Evolutionary conservation across 2,888 invertebrate species (phyloP).

Genomic region (Pammene aurita): DNA sequence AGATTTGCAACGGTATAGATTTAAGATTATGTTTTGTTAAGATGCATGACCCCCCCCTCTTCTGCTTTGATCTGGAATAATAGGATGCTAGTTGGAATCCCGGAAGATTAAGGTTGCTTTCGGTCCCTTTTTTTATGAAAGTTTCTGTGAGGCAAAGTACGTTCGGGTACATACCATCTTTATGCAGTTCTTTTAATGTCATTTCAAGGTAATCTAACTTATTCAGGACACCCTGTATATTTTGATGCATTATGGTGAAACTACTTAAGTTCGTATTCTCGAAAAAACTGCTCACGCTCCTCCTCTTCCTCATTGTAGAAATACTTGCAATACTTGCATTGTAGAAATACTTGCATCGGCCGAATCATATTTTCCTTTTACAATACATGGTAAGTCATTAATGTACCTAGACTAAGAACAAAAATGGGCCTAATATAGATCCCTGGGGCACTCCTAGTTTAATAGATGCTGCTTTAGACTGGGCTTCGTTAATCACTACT

Average conservation of each 20-base stretch:
- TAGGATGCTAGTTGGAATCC: not conserved
- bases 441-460: no score
- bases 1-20: not conserved
- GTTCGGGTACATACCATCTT: not conserved
- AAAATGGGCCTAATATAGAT: not conserved
- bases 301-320: no score
- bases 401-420: no score
- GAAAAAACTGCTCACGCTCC: slow-evolving; percentile 7
- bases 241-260: slow-evolving; percentile 15
- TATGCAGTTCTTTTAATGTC: not conserved
- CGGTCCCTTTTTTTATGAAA: slow-evolving; percentile 2
- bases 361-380: no score
- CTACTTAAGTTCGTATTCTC: not conserved
- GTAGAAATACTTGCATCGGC: no score
- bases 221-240: slow-evolving; percentile 12
- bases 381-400: no score
- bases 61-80: slow-evolving; percentile 3
- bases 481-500: no score
- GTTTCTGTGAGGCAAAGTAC: slow-evolving; percentile 13
- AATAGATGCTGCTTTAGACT: no score
- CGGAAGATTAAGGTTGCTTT: not conserved
- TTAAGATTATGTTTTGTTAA: not conserved
- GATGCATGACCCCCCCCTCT: slow-evolving; percentile 6
- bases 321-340: no score
- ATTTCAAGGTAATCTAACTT: not conserved